Percentiles rank a stretch among this genome's conserved stretches.
Evolutionary conservation across 2,888 invertebrate species (phyloP).

Genomic region (Ormyrus nitidulus): DNA sequence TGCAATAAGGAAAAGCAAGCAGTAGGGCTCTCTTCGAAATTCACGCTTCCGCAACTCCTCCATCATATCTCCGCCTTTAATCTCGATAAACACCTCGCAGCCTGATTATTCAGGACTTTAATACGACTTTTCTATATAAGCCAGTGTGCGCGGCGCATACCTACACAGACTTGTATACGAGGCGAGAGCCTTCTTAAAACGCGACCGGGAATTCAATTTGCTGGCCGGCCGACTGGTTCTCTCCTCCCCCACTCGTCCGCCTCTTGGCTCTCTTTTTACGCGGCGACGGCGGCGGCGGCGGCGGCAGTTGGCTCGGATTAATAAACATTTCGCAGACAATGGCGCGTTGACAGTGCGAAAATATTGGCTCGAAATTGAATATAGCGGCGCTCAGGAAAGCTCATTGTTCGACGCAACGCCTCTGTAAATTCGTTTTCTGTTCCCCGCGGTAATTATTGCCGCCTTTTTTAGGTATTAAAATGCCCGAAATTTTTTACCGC

Average conservation of each 20-base stretch:
- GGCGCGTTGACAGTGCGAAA: constrained; percentile 44
- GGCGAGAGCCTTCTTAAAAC: constrained; percentile 33
- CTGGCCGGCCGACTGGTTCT: constrained; percentile 34
- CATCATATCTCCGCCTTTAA: background rate
- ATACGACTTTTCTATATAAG: background rate
- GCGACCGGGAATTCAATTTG: constrained; percentile 46
- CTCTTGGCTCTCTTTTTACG: background rate
- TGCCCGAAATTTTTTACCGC: background rate
- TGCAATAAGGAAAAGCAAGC: no score
- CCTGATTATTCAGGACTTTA: constrained; percentile 15
- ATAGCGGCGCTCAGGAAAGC: constrained; percentile 4
- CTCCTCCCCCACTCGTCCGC: background rate
- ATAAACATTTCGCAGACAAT: constrained; percentile 53
- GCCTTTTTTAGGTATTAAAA: background rate
- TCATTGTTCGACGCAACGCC: constrained; percentile 23
- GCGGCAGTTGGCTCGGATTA: constrained; percentile 42
- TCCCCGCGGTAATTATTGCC: background rate
- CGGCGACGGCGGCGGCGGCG: background rate
- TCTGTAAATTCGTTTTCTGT: background rate
- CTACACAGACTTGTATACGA: constrained; percentile 6
- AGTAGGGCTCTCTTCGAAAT: no score
- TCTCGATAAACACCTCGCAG: background rate
- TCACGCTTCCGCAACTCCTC: background rate
- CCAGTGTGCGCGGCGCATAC: no score
- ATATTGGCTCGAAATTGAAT: constrained; percentile 49